phyloP scores from a whole-genome alignment of 2,888 invertebrate species.

The Leucophora obtusa region DNA sequence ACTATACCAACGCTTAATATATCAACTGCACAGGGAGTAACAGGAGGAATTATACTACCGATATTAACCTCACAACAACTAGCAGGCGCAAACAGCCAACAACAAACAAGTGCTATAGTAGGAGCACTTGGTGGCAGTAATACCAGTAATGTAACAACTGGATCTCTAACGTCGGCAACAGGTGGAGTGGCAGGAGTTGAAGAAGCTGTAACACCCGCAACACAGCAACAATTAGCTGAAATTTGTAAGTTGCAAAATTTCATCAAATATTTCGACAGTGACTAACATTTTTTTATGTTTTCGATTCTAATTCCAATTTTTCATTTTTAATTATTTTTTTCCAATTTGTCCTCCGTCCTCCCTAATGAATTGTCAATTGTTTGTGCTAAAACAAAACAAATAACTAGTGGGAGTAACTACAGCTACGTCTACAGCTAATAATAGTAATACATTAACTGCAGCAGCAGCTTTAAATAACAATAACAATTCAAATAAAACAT shows the following conservation, averaged over 20 bases:
- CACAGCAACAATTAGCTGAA: slow-evolving; percentile 62
- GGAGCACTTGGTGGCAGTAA: slow-evolving; percentile 46
- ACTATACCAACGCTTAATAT: slow-evolving; percentile 50
- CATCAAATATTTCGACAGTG: neutral
- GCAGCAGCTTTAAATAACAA: slow-evolving; percentile 72
- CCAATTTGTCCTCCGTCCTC: slow-evolving; percentile 7
- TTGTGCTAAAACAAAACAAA: slow-evolving; percentile 40
- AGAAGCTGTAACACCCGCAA: slow-evolving; percentile 26
- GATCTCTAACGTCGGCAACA: slow-evolving; percentile 38
- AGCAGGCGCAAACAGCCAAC: slow-evolving; percentile 51
- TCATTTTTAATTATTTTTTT: slow-evolving; percentile 37
- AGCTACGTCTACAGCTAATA: slow-evolving; percentile 68
- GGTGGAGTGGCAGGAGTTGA: slow-evolving; percentile 4
- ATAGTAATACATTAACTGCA: slow-evolving; percentile 64
- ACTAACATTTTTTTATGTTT: neutral
- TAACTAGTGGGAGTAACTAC: slow-evolving; percentile 65
- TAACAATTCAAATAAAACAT: slow-evolving; percentile 68
- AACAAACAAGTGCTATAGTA: slow-evolving; percentile 38
- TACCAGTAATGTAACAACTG: slow-evolving; percentile 37
- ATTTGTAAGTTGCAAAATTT: slow-evolving; percentile 67
- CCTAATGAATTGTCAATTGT: slow-evolving; percentile 48
- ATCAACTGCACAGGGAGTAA: slow-evolving; percentile 24
- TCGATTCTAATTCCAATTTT: neutral
- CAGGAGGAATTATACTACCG: slow-evolving; percentile 46
- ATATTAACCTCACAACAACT: slow-evolving; percentile 55